Evolutionary conservation across 2,797 vertebrate species (phyloP).

Genomic region (Macroramphosus scolopax): DNA sequence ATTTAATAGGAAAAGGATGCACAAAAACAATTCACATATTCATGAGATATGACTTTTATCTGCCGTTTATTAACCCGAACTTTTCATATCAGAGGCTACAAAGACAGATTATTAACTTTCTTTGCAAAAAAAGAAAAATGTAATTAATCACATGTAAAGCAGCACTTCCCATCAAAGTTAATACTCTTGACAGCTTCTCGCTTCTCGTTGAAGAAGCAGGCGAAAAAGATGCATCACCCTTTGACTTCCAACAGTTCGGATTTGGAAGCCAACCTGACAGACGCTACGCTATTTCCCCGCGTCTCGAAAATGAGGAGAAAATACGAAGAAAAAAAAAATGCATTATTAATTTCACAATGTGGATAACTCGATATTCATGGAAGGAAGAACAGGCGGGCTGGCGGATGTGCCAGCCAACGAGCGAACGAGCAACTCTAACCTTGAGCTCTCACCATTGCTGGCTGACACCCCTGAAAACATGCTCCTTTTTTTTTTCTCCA

Average conservation of each 20-base stretch:
- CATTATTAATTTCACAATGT: constrained; percentile 74
- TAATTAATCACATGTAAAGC: too few relatives aligned
- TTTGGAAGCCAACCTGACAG: constrained; percentile 68
- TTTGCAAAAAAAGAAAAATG: too few relatives aligned
- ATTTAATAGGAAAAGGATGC: too few relatives aligned
- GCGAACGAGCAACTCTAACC: constrained; percentile 70
- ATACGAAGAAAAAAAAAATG: constrained; percentile 50
- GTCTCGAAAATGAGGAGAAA: too few relatives aligned
- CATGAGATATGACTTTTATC: too few relatives aligned
- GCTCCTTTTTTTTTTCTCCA: constrained; percentile 67
- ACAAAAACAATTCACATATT: too few relatives aligned
- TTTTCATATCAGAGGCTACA: too few relatives aligned
- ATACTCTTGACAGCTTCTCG: constrained; percentile 59
- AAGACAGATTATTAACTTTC: too few relatives aligned
- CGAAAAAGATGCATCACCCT: constrained; percentile 33
- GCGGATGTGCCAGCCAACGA: constrained; percentile 48
- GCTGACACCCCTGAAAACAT: constrained; percentile 74
- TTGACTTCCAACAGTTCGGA: constrained; percentile 63
- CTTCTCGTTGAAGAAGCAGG: too few relatives aligned
- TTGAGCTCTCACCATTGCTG: constrained; percentile 71
- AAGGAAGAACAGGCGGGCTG: constrained; percentile 40
- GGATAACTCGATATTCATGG: constrained; percentile 63
- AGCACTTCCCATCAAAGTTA: constrained; percentile 48
- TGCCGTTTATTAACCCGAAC: too few relatives aligned
- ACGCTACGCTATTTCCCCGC: constrained; percentile 48